Evolutionary conservation across 1,140 invertebrate species (phyloP).

Genomic region (Drosophila orosa): DNA sequence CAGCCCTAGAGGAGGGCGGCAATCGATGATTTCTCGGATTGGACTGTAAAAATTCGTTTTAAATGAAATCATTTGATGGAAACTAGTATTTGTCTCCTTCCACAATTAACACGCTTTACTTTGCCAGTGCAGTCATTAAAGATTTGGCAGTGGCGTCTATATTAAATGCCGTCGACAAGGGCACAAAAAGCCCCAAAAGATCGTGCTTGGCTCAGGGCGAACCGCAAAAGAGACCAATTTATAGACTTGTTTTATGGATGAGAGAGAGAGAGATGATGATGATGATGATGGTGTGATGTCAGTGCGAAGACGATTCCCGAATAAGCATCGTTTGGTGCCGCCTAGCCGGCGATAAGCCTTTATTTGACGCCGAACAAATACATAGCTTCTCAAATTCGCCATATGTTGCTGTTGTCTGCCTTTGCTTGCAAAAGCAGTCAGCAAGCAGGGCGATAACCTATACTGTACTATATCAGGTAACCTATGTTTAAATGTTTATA

Average conservation of each 20-base stretch:
- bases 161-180: slow-evolving; percentile 1
- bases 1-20: neutral
- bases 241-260: slow-evolving; percentile 20
- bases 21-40: slow-evolving; percentile 12
- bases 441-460: slow-evolving; percentile 13
- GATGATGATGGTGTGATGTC: slow-evolving; percentile 7
- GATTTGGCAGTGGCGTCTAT: slow-evolving; percentile 3
- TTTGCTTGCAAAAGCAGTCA: slow-evolving; percentile 27
- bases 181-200: slow-evolving; percentile 16
- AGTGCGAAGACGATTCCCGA: slow-evolving; percentile 2
- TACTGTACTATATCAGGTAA: slow-evolving; percentile 42
- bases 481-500: slow-evolving; percentile 24
- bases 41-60: slow-evolving; percentile 1
- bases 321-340: slow-evolving; percentile 22
- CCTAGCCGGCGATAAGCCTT: slow-evolving; percentile 5
- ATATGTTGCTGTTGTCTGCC: slow-evolving; percentile 19
- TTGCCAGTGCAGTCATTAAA: slow-evolving; percentile 8
- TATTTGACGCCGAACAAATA: slow-evolving; percentile 3
- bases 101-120: slow-evolving; percentile 6
- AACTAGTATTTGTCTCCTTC: neutral
- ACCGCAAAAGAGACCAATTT: slow-evolving; percentile 4
- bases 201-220: slow-evolving; percentile 7
- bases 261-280: neutral
- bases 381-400: slow-evolving; percentile 16
- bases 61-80: slow-evolving; percentile 13